Base-by-base conservation (phyloP, 2,113 vertebrate species). In the Heterocephalus glaber region DNA sequence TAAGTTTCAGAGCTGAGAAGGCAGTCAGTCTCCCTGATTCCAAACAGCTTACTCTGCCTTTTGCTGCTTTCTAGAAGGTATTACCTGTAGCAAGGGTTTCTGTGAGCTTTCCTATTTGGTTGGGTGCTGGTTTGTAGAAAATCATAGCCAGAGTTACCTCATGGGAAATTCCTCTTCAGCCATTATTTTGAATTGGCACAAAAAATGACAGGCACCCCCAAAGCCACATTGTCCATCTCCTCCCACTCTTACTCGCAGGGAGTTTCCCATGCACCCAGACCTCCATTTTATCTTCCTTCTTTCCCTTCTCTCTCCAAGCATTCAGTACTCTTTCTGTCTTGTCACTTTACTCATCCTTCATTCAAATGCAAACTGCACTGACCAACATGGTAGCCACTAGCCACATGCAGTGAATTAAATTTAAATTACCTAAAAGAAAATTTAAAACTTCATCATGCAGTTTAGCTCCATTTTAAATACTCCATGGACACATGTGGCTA, bases 351-450 rank as follows among this genome's bases (percentile, higher is more conserved):
- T 84, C 38, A n/a, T n/a, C 26, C 72, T 41, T 6, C 30, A 47
- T 65, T 77, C 35, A 91, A 1, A 30, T 0, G 3, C 79, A 41
- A 65, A 60, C 28, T 20, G 38, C 20, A 66, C 83, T 19, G 8
- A 81, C 24, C 41, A 35, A 33, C 14, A 41, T 6, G 19, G 26
- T 12, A 79, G 28, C 60, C 11, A 11, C 11, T 28, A 68, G 38
- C 0, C 54, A 41, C 28, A 24, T 7, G 14, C 26, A 28, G 28
- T 41, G 12, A 84, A 74, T 90, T 77, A 47, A 66, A 70, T 82
- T 89, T 63, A 54, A 86, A 92, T 63, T 52, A 28, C 14, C 72
- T 85, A 44, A 90, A 89, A 88, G 83, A 72, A 63, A 77, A 70
- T 47, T 22, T 63, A 81, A 86, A 38, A 49, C 70, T 84, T 22